phyloP scores from a whole-genome alignment of 2,888 invertebrate genomes.

The Ormyrus thymus region DNA sequence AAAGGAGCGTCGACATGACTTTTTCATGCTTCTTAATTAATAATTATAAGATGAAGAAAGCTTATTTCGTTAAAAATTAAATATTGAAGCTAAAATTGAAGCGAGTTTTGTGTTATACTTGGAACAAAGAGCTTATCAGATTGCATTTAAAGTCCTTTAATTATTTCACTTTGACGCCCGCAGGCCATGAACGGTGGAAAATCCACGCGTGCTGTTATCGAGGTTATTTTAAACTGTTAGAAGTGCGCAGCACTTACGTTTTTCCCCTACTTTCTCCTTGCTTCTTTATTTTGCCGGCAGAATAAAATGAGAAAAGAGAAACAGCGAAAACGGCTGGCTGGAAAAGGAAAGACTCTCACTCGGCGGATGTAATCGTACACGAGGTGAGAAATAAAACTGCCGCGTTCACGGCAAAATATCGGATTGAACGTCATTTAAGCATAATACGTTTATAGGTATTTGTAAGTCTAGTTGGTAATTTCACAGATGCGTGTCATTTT shows the following conservation, averaged over 20 bases:
- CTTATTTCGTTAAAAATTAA: too few species aligned
- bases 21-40: too few species aligned
- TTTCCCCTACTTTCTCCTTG: neutral
- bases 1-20: too few species aligned
- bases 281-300: conserved; percentile 2
- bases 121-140: too few species aligned
- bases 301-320: conserved; percentile 33
- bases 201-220: conserved; percentile 23
- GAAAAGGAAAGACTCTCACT: neutral
- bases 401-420: conserved; percentile 10
- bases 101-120: too few species aligned
- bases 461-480: too few species aligned
- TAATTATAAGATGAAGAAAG: too few species aligned
- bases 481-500: too few species aligned
- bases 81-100: too few species aligned
- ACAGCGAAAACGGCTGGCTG: conserved; percentile 3
- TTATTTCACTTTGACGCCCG: too few species aligned
- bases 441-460: too few species aligned
- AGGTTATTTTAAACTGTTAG: conserved; percentile 42
- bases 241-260: conserved; percentile 3
- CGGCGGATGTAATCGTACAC: neutral
- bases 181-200: neutral
- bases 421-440: conserved; percentile 4
- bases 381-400: conserved; percentile 16
- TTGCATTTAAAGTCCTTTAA: too few species aligned